These are phyloP conservation scores for Marmota monax DNA, from an alignment of 2,113 vertebrate genomes.

Conservation along the genomic window DNA sequence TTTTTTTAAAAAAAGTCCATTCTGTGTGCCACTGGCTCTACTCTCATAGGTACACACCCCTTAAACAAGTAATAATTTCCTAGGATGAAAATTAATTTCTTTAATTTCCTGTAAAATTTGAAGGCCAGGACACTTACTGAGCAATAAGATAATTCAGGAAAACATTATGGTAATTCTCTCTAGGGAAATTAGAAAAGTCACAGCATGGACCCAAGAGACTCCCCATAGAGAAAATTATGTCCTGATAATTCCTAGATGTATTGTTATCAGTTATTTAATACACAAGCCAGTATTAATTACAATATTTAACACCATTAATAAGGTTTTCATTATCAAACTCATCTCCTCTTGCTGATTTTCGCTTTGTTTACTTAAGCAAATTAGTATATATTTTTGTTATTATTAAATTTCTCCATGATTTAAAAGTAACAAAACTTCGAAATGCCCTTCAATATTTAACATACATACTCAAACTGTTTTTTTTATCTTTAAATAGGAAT, in stretches of 20 bases:
- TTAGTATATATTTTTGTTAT: not conserved
- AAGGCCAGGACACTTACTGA: conserved; percentile 31
- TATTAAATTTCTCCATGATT: not conserved
- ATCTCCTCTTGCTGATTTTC: not conserved
- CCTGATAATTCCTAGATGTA: conserved; percentile 57
- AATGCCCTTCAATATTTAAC: not conserved
- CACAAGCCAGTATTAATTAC: conserved; percentile 55
- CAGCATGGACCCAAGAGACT: conserved; percentile 28
- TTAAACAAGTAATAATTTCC: conserved; percentile 40
- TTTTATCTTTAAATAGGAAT: not conserved
- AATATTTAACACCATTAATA: conserved; percentile 63
- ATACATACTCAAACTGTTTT: not conserved
- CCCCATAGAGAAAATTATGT: conserved; percentile 66
- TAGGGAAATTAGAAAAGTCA: conserved; percentile 67
- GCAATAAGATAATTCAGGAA: conserved; percentile 48
- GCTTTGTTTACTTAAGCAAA: not conserved
- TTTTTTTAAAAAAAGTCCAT: conserved; percentile 14
- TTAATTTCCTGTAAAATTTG: conserved; percentile 58
- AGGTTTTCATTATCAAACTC: conserved; percentile 31
- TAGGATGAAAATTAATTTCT: conserved; percentile 46
- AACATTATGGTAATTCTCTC: conserved; percentile 35
- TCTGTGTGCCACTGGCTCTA: not conserved
- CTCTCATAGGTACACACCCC: not conserved
- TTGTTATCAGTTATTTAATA: conserved; percentile 55
- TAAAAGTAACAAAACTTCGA: not conserved